Evolutionary conservation across 2,113 vertebrate species (phyloP).

Genomic region (Colinus virginianus): DNA sequence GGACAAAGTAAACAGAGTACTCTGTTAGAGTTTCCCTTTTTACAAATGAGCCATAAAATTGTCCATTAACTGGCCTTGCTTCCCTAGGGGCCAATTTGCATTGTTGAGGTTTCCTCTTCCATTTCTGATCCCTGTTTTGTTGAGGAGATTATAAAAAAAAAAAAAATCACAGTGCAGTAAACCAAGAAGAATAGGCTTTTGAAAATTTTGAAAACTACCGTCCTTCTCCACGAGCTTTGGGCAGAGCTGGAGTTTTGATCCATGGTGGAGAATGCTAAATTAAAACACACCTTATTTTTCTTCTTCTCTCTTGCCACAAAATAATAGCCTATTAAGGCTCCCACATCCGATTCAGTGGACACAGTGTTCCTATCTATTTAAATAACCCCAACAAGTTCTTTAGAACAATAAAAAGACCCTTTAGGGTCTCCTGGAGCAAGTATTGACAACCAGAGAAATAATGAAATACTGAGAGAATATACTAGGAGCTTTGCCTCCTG

Average conservation of each 20-base stretch:
- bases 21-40: conserved; percentile 78
- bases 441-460: not conserved
- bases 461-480: conserved; percentile 34
- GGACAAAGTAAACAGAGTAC: conserved; percentile 77
- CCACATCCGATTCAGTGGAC: not conserved
- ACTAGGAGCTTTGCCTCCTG: not conserved
- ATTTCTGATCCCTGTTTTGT: conserved; percentile 75
- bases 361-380: not conserved
- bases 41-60: conserved; percentile 83
- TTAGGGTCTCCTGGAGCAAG: not conserved
- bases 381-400: conserved; percentile 29
- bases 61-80: conserved; percentile 74
- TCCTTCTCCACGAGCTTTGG: not conserved
- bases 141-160: conserved; percentile 64
- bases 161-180: conserved; percentile 47
- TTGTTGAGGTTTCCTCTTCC: conserved; percentile 81
- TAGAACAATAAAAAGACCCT: conserved; percentile 22
- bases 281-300: conserved; percentile 34
- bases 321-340: not conserved
- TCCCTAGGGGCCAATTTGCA: conserved; percentile 61
- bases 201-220: conserved; percentile 54
- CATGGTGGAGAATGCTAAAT: conserved; percentile 14
- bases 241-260: conserved; percentile 46
- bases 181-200: conserved; percentile 57
- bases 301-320: conserved; percentile 14